Evolutionary conservation across 2,888 invertebrate genomes (phyloP).

Genomic region (Neelides folsomi): DNA sequence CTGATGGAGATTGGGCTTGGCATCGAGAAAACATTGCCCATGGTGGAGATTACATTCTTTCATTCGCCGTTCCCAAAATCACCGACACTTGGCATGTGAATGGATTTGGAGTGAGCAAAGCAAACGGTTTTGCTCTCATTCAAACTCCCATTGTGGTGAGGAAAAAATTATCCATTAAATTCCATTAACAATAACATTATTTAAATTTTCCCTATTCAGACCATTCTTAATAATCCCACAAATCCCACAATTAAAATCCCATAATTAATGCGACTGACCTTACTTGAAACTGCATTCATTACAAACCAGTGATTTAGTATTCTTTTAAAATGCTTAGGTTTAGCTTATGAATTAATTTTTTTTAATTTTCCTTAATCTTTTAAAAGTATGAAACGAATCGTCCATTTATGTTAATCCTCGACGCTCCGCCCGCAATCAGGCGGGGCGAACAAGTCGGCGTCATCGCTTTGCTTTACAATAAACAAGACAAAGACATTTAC

Average conservation of each 20-base stretch:
- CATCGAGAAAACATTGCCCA: slow-evolving; percentile 36
- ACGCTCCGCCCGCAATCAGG: slow-evolving; percentile 40
- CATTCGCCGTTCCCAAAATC: slow-evolving; percentile 36
- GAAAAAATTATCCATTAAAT: slow-evolving; percentile 23
- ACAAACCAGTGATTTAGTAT: too few relatives aligned
- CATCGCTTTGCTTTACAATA: slow-evolving; percentile 36
- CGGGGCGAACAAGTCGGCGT: slow-evolving; percentile 43
- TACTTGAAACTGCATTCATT: too few relatives aligned
- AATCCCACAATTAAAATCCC: too few relatives aligned
- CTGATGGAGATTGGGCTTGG: slow-evolving; percentile 39
- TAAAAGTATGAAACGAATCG: slow-evolving; percentile 38
- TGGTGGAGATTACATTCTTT: slow-evolving; percentile 38
- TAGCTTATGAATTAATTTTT: too few relatives aligned
- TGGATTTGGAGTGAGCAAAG: slow-evolving; percentile 43
- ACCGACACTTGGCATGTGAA: slow-evolving; percentile 43
- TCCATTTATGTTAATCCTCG: slow-evolving; percentile 43
- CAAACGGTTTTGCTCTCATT: slow-evolving; percentile 43
- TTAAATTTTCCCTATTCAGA: not conserved
- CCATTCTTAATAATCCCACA: too few relatives aligned
- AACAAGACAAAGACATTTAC: slow-evolving; percentile 35
- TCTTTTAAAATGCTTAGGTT: too few relatives aligned
- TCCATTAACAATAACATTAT: not conserved
- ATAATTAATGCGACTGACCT: too few relatives aligned
- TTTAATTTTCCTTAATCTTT: not conserved
- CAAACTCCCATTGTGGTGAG: slow-evolving; percentile 40